Evolutionary conservation across 1,140 invertebrate species (phyloP).

Genomic region (Scaptomyza pallida): DNA sequence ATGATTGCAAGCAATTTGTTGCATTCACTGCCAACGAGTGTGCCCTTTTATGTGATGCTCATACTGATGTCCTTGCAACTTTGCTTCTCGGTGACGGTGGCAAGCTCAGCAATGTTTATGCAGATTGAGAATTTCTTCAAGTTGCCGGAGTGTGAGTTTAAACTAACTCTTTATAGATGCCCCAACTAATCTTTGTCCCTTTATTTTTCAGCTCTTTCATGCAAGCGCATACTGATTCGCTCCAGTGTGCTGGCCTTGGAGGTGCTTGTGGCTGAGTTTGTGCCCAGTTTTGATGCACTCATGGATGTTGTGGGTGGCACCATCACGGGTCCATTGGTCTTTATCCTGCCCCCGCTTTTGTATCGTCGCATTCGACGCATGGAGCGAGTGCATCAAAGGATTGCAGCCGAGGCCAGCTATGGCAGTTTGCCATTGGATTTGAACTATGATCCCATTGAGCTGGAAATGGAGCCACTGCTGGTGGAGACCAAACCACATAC

Average conservation of each 20-base stretch:
- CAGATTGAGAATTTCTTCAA: constrained; percentile 88
- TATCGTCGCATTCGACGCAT: constrained; percentile 87
- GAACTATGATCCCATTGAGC: constrained; percentile 72
- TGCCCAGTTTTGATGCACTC: constrained; percentile 95
- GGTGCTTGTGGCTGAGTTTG: constrained; percentile 91
- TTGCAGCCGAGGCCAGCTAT: constrained; percentile 74
- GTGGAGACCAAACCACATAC: constrained; percentile 30
- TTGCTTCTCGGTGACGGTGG: constrained; percentile 90
- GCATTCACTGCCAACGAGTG: constrained; percentile 87
- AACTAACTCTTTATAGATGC: not conserved
- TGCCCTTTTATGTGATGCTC: constrained; percentile 86
- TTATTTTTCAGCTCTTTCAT: constrained; percentile 89
- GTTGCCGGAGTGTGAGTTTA: constrained; percentile 86
- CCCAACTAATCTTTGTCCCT: constrained; percentile 61
- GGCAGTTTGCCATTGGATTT: constrained; percentile 74
- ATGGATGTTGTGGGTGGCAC: constrained; percentile 94
- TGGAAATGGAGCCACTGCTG: constrained; percentile 69
- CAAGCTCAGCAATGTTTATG: constrained; percentile 90
- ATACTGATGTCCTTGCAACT: constrained; percentile 89
- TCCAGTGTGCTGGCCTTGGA: constrained; percentile 89
- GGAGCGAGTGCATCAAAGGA: constrained; percentile 72
- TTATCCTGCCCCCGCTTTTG: constrained; percentile 93
- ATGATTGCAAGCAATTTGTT: constrained; percentile 85
- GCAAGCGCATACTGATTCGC: constrained; percentile 90
- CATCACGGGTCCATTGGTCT: constrained; percentile 92